Evolutionary conservation across 2,113 vertebrate species (phyloP).

Genomic region (Phoenicopterus ruber): DNA sequence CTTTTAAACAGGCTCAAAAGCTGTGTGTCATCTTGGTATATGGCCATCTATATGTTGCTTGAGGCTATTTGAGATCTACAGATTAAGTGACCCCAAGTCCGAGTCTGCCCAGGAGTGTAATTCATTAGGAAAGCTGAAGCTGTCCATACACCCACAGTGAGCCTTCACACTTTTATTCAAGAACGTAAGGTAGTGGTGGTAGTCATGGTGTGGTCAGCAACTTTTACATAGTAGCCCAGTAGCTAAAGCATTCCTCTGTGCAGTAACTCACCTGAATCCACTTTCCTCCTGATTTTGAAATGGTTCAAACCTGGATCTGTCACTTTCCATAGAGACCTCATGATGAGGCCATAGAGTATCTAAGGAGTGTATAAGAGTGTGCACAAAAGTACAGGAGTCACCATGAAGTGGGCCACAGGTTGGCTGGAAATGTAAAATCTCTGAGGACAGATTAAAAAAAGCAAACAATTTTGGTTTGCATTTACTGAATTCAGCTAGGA

Average conservation of each 20-base stretch:
- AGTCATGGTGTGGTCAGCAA: not conserved
- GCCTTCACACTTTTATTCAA: not conserved
- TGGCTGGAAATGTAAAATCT: not conserved
- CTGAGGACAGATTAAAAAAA: not conserved
- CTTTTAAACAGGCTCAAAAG: not conserved
- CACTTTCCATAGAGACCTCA: not conserved
- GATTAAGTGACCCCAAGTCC: not conserved
- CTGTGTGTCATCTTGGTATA: not conserved
- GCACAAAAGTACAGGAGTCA: not conserved
- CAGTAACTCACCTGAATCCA: not conserved
- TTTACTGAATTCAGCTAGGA: not conserved
- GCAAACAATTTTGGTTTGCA: not conserved
- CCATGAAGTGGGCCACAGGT: not conserved
- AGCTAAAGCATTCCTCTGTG: not conserved
- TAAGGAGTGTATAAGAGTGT: not conserved
- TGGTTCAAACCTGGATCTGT: not conserved
- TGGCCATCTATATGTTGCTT: not conserved
- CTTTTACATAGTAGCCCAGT: not conserved
- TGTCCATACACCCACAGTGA: not conserved
- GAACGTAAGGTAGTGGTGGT: not conserved
- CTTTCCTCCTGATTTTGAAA: not conserved
- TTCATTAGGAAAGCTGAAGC: not conserved
- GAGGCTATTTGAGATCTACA: not conserved
- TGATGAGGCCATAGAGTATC: not conserved
- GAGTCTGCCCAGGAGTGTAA: not conserved